phyloP scores from a whole-genome alignment of 1,140 invertebrate species.

The Caenorhabditis remanei region DNA sequence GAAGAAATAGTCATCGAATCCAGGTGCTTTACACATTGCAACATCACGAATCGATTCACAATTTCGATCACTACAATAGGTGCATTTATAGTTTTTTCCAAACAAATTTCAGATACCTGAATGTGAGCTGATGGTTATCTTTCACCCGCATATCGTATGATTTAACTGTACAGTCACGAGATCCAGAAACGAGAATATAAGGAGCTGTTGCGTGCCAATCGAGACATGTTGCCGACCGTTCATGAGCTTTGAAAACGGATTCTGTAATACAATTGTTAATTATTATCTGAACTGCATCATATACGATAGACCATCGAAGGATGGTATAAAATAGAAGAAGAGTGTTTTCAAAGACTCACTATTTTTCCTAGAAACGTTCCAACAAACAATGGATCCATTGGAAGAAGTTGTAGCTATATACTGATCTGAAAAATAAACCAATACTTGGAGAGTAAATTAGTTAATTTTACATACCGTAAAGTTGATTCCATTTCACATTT shows the following conservation, averaged over 20 bases:
- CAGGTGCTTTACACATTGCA: not conserved
- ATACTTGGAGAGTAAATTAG: too few species aligned
- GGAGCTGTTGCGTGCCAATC: slow-evolving; percentile 32
- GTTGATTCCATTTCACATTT: slow-evolving; percentile 54
- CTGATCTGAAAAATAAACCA: slow-evolving; percentile 20
- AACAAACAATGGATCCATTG: slow-evolving; percentile 42
- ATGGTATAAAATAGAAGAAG: not conserved
- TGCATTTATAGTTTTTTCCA: not conserved
- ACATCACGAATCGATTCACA: slow-evolving; percentile 51
- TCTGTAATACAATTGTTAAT: slow-evolving; percentile 12
- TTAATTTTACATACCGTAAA: slow-evolving; percentile 1
- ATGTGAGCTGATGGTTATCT: slow-evolving; percentile 32
- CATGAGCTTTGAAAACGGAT: slow-evolving; percentile 32
- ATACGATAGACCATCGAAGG: not conserved
- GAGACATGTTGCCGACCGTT: slow-evolving; percentile 50
- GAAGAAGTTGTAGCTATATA: slow-evolving; percentile 52
- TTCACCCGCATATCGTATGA: slow-evolving; percentile 43
- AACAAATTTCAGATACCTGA: not conserved
- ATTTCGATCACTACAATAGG: slow-evolving; percentile 23
- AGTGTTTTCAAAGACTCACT: slow-evolving; percentile 21
- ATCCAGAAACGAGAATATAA: slow-evolving; percentile 22
- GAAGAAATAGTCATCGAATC: slow-evolving; percentile 27
- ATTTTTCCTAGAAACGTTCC: slow-evolving; percentile 53
- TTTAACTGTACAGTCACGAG: slow-evolving; percentile 34
- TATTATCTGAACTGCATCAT: not conserved